phyloP scores from a whole-genome alignment of 2,113 vertebrate species.

The Micromys minutus region DNA sequence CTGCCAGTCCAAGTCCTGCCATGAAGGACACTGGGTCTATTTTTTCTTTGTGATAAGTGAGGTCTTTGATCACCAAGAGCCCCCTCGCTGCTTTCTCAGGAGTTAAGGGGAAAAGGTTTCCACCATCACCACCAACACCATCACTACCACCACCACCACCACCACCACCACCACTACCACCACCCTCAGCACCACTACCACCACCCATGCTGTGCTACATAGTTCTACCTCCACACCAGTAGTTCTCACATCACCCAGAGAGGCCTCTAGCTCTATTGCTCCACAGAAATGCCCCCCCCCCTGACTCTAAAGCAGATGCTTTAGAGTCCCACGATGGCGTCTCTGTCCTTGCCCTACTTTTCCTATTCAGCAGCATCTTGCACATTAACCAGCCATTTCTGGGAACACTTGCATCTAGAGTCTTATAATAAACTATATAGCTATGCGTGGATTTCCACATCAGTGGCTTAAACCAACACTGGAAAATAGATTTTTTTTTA shows the following conservation, averaged over 20 bases:
- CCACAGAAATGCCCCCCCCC: background rate
- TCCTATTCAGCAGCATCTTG: background rate
- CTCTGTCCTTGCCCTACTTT: slow-evolving; percentile 43
- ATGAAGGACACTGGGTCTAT: background rate
- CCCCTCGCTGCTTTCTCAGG: background rate
- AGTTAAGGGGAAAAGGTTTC: background rate
- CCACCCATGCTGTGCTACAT: background rate
- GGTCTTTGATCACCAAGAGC: background rate
- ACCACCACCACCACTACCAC: background rate
- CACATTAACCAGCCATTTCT: slow-evolving; percentile 8
- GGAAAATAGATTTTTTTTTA: background rate
- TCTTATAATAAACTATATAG: background rate
- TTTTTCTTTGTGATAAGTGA: background rate
- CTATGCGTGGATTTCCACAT: background rate
- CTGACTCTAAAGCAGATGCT: background rate
- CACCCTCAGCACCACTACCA: background rate
- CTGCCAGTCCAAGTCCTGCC: background rate
- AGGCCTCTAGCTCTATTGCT: background rate
- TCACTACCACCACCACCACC: background rate
- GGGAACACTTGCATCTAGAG: background rate
- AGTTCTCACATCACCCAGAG: background rate
- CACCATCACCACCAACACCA: too few relatives aligned
- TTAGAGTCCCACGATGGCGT: background rate
- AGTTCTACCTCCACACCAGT: background rate
- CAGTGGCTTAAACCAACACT: background rate